Evolutionary conservation across 2,113 vertebrate species (phyloP).

Genomic region (Garra rufa): DNA sequence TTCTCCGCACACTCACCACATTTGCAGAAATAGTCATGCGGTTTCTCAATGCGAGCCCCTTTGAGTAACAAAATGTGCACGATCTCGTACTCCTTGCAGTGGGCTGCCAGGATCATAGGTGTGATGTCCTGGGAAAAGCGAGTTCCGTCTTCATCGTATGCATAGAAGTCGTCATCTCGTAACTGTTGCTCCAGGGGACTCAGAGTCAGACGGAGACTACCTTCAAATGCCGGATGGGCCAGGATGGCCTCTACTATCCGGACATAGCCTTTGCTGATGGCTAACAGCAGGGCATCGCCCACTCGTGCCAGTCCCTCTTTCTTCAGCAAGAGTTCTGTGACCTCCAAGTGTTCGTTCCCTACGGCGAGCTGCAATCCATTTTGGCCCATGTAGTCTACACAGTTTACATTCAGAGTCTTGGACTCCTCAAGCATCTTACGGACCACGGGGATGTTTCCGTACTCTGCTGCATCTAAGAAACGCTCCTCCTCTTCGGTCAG

Average conservation of each 20-base stretch:
- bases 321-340: constrained; percentile 91
- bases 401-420: constrained; percentile 90
- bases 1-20: constrained; percentile 83
- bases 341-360: constrained; percentile 96
- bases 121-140: constrained; percentile 62
- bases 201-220: constrained; percentile 79
- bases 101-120: constrained; percentile 60
- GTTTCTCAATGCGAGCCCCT: constrained; percentile 86
- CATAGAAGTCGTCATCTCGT: constrained; percentile 87
- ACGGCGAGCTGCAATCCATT: constrained; percentile 93
- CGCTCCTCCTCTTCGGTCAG: constrained; percentile 84
- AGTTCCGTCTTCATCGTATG: constrained; percentile 90
- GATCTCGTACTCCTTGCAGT: constrained; percentile 63
- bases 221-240: constrained; percentile 85
- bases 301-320: constrained; percentile 86
- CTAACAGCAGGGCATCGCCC: constrained; percentile 86
- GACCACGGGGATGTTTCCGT: constrained; percentile 89
- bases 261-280: constrained; percentile 90
- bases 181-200: constrained; percentile 80
- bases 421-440: constrained; percentile 90
- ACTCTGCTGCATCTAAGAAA: constrained; percentile 78
- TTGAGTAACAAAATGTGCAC: constrained; percentile 83
- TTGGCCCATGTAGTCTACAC: constrained; percentile 98
- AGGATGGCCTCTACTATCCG: constrained; percentile 90
- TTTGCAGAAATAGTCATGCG: constrained; percentile 89